These are phyloP conservation scores for Dendrocincla tyrannina DNA, from an alignment of 2,797 vertebrate species.

Conservation along the genomic window DNA sequence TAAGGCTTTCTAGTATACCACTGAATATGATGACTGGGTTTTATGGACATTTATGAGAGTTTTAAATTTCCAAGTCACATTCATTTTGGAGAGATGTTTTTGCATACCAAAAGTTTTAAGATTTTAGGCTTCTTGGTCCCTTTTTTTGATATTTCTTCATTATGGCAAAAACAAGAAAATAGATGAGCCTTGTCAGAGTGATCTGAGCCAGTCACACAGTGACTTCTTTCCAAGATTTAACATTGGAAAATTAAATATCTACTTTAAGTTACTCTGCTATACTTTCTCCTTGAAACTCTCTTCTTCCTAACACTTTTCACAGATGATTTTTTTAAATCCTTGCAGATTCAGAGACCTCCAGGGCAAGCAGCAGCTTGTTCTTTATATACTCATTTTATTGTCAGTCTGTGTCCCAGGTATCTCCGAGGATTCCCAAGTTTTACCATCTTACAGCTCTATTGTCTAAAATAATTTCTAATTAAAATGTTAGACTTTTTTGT, in stretches of 20 bases:
- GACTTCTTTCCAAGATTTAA: neutral
- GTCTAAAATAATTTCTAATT: neutral
- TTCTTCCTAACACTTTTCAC: neutral
- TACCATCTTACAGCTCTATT: neutral
- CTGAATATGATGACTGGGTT: neutral
- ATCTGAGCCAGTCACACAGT: neutral
- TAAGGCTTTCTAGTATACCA: neutral
- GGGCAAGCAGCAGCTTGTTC: fast-evolving
- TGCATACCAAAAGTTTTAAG: neutral
- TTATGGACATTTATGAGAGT: neutral
- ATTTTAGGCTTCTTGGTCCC: neutral
- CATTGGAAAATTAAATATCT: neutral
- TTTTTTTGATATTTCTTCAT: neutral
- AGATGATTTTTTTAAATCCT: neutral
- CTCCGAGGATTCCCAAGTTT: neutral
- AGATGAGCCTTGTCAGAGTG: neutral
- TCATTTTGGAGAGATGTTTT: neutral
- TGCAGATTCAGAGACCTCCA: neutral
- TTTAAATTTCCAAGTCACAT: neutral
- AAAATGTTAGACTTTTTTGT: neutral
- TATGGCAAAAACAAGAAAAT: neutral
- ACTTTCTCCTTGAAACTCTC: neutral
- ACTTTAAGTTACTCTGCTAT: neutral
- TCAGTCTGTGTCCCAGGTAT: neutral
- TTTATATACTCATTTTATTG: neutral